Evolutionary conservation across 2,888 invertebrate species (phyloP), one percentile per base, ranked within the genome.

Genomic region (Pogonocherus hispidulus): DNA sequence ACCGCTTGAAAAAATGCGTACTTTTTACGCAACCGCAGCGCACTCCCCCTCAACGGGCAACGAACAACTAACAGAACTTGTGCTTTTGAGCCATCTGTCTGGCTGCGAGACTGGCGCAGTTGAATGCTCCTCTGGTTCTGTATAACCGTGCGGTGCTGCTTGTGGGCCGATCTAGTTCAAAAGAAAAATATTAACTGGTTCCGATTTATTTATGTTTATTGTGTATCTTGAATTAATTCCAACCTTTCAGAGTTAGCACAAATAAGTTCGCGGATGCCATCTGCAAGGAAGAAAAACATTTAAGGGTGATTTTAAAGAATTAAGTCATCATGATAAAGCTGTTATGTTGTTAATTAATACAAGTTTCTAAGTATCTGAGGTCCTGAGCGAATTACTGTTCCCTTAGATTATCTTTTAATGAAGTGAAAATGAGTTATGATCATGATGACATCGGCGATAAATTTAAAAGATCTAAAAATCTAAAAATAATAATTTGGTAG

Each of bases 121-220:
- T 63, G 59, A 70, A 63, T 35, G 46, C 16, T 49, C 55, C 55
- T 64, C 56, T n/a, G 51, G 59, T 62, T 69, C 64, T 63, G 69
- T 63, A 47, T 5, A 16, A 41, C 16, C 41, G 41, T 41, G 59
- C 57, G 41, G 56, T 66, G 67, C 64, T 66, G 69, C 73, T 76
- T 71, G 78, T 78, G 77, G 79, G 78, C 79, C 73, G 78, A 73
- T 76, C 73, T 74, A 74, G 75, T 76, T 75, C 74, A 71, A 72
- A 76, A 79, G 75, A 79, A 79, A 80, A 80, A 80, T 78, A 76
- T 78, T 76, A 80, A 82, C 80, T 79, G 74, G 82, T 80, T 80
- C 78, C 76, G 79, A 80, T 81, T 81, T 79, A 78, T 80, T 81
- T 81, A 78, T 80, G 76, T 78, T 78, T 78, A 78, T 78, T 74